phyloP scores from a whole-genome alignment of 2,113 vertebrate genomes.

The Erinaceus europaeus region DNA sequence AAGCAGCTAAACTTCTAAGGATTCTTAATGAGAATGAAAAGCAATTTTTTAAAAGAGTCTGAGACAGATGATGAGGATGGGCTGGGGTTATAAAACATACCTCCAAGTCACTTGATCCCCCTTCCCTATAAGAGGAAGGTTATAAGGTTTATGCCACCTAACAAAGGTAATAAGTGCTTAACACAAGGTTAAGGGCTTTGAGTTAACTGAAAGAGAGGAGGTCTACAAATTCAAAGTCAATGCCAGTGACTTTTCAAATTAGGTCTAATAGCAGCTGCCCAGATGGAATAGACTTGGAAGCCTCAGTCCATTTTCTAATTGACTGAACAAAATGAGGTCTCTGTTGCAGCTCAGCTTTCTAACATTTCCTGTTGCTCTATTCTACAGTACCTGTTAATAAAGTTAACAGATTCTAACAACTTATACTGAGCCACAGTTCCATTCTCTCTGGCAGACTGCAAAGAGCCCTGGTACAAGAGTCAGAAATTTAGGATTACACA shows the following conservation, averaged over 20 bases:
- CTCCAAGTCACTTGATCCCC: conserved; percentile 13
- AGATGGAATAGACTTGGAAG: conserved; percentile 56
- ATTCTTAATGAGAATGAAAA: background rate
- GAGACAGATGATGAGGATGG: background rate
- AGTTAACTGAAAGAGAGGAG: conserved; percentile 55
- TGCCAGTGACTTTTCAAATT: conserved; percentile 69
- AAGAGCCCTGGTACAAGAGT: background rate
- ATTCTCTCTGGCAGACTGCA: background rate
- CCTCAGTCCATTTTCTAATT: conserved; percentile 68
- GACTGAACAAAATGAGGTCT: conserved; percentile 60
- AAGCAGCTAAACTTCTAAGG: background rate
- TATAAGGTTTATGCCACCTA: conserved; percentile 22
- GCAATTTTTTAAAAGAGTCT: too few relatives aligned
- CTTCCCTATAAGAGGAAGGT: conserved; percentile 42
- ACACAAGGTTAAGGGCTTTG: conserved; percentile 54
- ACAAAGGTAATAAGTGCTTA: conserved; percentile 56
- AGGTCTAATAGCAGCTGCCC: conserved; percentile 62
- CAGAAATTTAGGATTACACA: background rate
- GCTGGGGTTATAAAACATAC: background rate
- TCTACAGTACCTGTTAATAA: background rate
- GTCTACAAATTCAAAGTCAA: conserved; percentile 64
- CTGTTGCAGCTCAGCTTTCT: conserved; percentile 16
- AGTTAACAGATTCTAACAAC: conserved; percentile 28
- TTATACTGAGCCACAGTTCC: background rate
- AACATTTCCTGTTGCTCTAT: conserved; percentile 39